phyloP scores from a whole-genome alignment of 92 coral and sea anemone species.

The Epizoanthus rinbou region DNA sequence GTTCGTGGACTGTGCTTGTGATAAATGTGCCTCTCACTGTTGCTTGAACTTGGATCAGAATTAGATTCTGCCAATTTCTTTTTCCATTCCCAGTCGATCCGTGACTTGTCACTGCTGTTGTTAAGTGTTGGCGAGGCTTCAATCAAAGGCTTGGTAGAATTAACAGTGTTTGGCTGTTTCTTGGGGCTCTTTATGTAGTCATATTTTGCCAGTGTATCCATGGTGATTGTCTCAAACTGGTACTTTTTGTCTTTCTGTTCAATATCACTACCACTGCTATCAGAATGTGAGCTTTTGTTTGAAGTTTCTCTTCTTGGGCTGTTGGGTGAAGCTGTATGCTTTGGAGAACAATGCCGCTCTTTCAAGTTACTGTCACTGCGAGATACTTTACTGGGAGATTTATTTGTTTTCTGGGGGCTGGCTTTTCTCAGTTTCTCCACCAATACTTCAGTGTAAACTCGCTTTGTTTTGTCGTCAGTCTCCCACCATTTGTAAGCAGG shows the following conservation, averaged over 20 bases:
- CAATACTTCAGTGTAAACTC: slow-evolving; percentile 86
- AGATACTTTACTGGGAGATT: slow-evolving; percentile 32
- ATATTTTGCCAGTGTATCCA: slow-evolving; percentile 86
- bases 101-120: slow-evolving; percentile 14
- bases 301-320: slow-evolving; percentile 13
- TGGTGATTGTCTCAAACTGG: slow-evolving; percentile 87
- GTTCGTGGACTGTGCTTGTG: neutral
- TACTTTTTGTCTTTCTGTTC: slow-evolving; percentile 56
- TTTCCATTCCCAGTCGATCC: slow-evolving; percentile 34
- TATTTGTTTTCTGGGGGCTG: slow-evolving; percentile 59
- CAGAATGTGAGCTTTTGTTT: neutral
- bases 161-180: slow-evolving; percentile 46
- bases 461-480: slow-evolving; percentile 84
- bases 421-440: slow-evolving; percentile 76
- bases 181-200: slow-evolving; percentile 88
- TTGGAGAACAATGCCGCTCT: neutral
- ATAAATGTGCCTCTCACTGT: neutral
- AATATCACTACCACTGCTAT: slow-evolving; percentile 3
- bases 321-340: slow-evolving; percentile 16
- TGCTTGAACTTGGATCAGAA: neutral
- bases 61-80: slow-evolving; percentile 15
- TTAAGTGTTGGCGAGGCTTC: neutral
- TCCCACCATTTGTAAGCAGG: slow-evolving; percentile 95
- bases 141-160: neutral
- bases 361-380: slow-evolving; percentile 34